Evolutionary conservation across 2,113 vertebrate species (phyloP).

Genomic region (Salvator merianae): DNA sequence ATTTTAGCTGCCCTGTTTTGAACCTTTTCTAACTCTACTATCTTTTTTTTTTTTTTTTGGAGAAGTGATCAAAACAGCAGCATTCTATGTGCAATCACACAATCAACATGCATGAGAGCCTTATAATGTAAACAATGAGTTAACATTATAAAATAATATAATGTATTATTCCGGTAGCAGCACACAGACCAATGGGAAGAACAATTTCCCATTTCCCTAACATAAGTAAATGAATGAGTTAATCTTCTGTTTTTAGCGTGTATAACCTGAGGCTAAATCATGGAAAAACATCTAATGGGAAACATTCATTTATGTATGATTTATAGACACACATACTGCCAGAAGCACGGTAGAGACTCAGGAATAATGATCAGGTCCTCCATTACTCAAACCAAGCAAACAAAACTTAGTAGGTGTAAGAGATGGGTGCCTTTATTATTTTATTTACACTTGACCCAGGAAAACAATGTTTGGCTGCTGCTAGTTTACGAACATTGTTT

Average conservation of each 20-base stretch:
- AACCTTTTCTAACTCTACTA: no score
- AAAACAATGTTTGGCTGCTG: background rate
- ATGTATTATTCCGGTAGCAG: no score
- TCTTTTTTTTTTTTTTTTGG: no score
- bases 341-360: no score
- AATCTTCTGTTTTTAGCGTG: background rate
- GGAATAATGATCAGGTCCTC: background rate
- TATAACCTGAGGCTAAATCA: background rate
- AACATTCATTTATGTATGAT: background rate
- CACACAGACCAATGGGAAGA: no score
- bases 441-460: background rate
- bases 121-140: background rate
- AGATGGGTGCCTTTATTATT: background rate
- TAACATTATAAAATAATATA: background rate
- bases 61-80: no score
- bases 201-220: no score
- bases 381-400: background rate
- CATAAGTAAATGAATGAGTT: background rate
- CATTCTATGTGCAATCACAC: no score
- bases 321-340: background rate
- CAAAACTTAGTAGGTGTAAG: background rate
- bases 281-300: background rate
- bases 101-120: no score
- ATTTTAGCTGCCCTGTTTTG: no score
- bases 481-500: background rate